Evolutionary conservation across 2,113 vertebrate species (phyloP), one percentile per base, ranked within the genome.

Genomic region (Hystrix cristata): DNA sequence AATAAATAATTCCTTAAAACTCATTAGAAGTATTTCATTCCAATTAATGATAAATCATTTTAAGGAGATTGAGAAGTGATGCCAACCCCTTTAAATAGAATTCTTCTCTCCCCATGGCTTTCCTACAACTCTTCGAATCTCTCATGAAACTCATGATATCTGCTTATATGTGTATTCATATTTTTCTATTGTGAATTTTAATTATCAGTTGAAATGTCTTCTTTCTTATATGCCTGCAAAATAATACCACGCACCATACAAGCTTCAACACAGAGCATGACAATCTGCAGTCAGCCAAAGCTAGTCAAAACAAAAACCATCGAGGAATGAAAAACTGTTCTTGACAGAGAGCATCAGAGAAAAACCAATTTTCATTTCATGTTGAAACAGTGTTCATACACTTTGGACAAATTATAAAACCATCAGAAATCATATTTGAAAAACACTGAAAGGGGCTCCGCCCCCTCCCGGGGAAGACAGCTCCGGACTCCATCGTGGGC

Each of bases 331-430:
- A 72, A 96, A 60, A 23, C 13, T 38, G 14, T 59, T 51, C 21
- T 95, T 94, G 59, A 90, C 11, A 79, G 0, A 86, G 10, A 95
- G 12, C 29, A 65, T 82, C 5, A 94, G 69, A 18, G 15, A 81
- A 67, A 67, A 67, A 29, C 6, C 21, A 21, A 27, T 90, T 95
- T 92, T 83, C 76, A 64, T 59, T 94, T 57, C 72, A 34, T 87
- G 48, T 95, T 94, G 31, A 2, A 60, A 84, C 55, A 43, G 5
- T 83, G 67, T 89, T 60, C 15, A 62, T 25, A 23, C 1, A 46
- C 4, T 72, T 89, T 72, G 34, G 84, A 60, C 27, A 87, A 90
- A 92, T 87, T 72, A 59, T 34, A 87, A 21, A 91, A 79, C 31
- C 87, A 53, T 83, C n/a, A 38, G 7, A 94, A 87, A 53, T 81